Percentiles rank a stretch among this genome's conserved stretches.
Conservation (phyloP, 2,113 vertebrate genomes). For the Sapajus apella region DNA sequence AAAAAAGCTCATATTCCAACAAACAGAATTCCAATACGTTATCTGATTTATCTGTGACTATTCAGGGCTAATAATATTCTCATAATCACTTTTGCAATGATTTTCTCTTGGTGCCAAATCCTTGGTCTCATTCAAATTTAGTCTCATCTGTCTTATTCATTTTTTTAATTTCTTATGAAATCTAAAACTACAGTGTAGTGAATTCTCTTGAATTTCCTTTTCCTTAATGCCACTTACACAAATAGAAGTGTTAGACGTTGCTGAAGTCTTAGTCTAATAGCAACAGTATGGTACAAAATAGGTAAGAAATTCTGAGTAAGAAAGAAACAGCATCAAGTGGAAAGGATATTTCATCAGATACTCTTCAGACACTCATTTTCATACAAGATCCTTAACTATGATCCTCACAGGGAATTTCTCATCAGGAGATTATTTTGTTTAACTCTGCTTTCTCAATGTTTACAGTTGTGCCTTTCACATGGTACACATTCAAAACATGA, state of each 20-base stretch:
- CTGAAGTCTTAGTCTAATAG: neutral
- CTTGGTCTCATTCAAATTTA: neutral
- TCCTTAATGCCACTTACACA: neutral
- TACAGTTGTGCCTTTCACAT: neutral
- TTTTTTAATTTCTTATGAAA: neutral
- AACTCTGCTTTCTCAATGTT: neutral
- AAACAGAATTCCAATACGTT: neutral
- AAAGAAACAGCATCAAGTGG: neutral
- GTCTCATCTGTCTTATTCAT: neutral
- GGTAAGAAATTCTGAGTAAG: neutral
- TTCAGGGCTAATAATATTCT: neutral
- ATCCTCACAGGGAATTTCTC: neutral
- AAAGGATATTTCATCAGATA: neutral
- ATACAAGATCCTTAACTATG: neutral
- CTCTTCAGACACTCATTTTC: neutral
- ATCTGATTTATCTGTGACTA: neutral
- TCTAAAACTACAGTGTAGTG: neutral
- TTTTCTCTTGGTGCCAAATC: neutral
- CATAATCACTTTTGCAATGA: neutral
- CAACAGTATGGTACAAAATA: neutral
- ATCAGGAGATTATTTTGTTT: neutral
- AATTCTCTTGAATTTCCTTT: neutral
- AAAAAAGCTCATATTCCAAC: neutral
- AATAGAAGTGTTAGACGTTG: neutral
- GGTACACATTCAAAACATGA: neutral